Evolutionary conservation across 2,113 vertebrate species (phyloP), one percentile per base, ranked within the genome.

Genomic region (Serilophus lunatus): DNA sequence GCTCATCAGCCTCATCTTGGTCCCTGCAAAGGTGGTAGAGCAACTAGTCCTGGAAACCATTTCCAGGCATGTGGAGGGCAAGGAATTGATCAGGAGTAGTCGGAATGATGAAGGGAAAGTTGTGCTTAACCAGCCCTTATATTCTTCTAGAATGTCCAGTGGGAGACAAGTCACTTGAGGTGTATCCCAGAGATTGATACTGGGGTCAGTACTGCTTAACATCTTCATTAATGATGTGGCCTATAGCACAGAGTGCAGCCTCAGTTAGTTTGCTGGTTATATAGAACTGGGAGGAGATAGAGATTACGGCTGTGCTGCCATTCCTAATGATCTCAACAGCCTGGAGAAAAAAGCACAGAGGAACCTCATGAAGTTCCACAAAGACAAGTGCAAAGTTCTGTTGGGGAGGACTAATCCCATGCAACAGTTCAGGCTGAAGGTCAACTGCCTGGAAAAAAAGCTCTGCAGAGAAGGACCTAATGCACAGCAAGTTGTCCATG

Each of bases 201-300:
- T 86, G 50, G 18, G 12, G 6, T 64, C n/a, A 53, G n/a, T 42
- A 56, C 13, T 28, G 16, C 60, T 84, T 57, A 47, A 40, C 7
- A 57, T 29, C 23, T 59, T 57, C 7, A 44, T 26, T 82, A 31
- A 36, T 53, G 16, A 35, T 66, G 33, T 53, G 28, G 13, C 17
- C 0, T 0, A 33, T 53, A 83, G 12, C 5, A 38, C 14, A 70
- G 25, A 82, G 31, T 15, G 9, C 17, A 54, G 23, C 13, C 20
- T 78, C 64, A 72, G 35, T 56, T 42, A 36, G 12, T 70, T 47
- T 68, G 51, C 24, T 66, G n/a, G 33, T 54, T 16, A 8, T 57
- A 51, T 56, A 70, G 79, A 91, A 35, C 54, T 38, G 22, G 12
- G 23, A 86, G 35, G 35, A 80, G 23, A 28, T 66, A 17, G 25